Base-by-base conservation (phyloP, 2,888 invertebrate genomes). In the Mimumesa dahlbomi region DNA sequence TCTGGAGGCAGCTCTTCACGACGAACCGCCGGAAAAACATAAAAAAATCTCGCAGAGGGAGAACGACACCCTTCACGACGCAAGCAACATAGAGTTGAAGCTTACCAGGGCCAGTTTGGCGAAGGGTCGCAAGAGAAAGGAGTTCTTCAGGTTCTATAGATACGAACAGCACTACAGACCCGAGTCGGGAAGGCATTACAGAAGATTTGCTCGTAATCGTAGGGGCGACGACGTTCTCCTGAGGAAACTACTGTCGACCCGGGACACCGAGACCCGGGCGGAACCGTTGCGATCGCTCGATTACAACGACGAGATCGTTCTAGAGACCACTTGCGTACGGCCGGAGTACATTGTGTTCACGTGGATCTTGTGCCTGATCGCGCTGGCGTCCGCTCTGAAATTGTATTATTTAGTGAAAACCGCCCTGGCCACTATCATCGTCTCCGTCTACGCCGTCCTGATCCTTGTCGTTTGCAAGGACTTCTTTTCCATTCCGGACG, bases 291-390 rank as follows among this genome's bases (percentile, higher is more conserved):
- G 14, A 19, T 13, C 45, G 2, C 9, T 16, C n/a, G 62, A 48
- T 6, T 49, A 50, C 45, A 48, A 75, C 0, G 61, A 61, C 1
- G 21, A 62, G 0, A 1, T 56, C n/a, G 31, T 25, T 7, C 7
- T 38, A 11, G 62, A 46, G 5, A 42, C 38, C 4, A 90, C 91
- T 48, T 95, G 95, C 81, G 90, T 91, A 48, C 92, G 93, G 78
- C 94, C 95, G 0, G 96, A 98, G 89, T 98, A 98, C 85, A 94
- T 97, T 11, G 96, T 98, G 2, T 97, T 97, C 90, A 96, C 97
- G 2, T 97, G 98, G 95, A 95, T 98, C 54, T 91, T 99, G 14
- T 96, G 97, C 82, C 92, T 98, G 85, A 95, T 98, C 38, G 96
- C 97, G 0, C 90, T 97, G 66, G 97, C 98, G 0, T 96, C 98